Conservation (phyloP, 2,888 invertebrate species). For the Trilocha varians region DNA sequence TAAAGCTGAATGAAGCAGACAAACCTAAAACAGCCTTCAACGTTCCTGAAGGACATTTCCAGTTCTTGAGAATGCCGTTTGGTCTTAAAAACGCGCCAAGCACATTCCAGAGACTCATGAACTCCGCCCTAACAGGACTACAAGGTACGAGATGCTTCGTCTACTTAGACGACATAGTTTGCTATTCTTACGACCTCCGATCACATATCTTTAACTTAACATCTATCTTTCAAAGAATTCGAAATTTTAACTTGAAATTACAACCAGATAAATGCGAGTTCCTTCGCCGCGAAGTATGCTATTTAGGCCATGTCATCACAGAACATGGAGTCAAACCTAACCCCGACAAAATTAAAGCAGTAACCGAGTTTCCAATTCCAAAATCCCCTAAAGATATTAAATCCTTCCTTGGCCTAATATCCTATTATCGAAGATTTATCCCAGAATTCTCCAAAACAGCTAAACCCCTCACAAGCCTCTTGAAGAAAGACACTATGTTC, state of each 20-base stretch:
- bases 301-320: slow-evolving; percentile 6
- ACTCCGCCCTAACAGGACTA: neutral
- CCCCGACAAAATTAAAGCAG: slow-evolving; percentile 6
- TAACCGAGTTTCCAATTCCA: slow-evolving; percentile 1
- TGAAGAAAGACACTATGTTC: slow-evolving; percentile 1
- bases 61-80: neutral
- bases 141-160: slow-evolving; percentile 1
- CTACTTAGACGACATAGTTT: neutral
- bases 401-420: slow-evolving; percentile 1
- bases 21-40: slow-evolving; percentile 3
- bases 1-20: slow-evolving; percentile 1
- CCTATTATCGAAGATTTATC: slow-evolving; percentile 5
- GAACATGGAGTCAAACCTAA: slow-evolving; percentile 6
- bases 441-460: neutral
- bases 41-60: slow-evolving; percentile 6
- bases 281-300: slow-evolving; percentile 1
- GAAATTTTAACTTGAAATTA: slow-evolving; percentile 2
- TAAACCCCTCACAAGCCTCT: neutral
- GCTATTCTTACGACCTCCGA: slow-evolving; percentile 1
- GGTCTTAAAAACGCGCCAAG: neutral
- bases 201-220: slow-evolving; percentile 3
- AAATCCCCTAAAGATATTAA: slow-evolving; percentile 5
- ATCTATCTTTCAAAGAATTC: slow-evolving; percentile 2
- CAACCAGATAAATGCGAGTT: slow-evolving; percentile 7
- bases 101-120: slow-evolving; percentile 1